Percentiles rank a stretch among this genome's conserved stretches.
These are phyloP conservation scores for Sebastes taczanowskii DNA, from an alignment of 2,797 vertebrate species.

Conservation along the genomic window DNA sequence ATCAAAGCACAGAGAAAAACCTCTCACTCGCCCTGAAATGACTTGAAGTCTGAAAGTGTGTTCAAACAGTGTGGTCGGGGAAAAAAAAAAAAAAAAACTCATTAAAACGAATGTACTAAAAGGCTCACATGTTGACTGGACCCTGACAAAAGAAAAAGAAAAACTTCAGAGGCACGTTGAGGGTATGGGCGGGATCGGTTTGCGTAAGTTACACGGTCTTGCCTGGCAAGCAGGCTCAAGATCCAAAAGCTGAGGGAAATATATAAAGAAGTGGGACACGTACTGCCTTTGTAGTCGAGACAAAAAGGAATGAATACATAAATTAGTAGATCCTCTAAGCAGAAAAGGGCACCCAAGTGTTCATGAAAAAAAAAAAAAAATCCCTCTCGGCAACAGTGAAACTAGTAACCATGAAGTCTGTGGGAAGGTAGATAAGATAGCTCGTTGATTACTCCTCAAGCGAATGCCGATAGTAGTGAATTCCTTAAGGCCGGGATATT, in stretches of 20 bases:
- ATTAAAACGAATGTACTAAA: slow-evolving; percentile 3
- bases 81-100: neutral
- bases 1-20: slow-evolving; percentile 6
- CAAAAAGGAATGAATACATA: slow-evolving; percentile 84
- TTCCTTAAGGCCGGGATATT: slow-evolving; percentile 45
- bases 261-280: slow-evolving; percentile 74
- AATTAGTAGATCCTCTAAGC: slow-evolving; percentile 75
- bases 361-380: slow-evolving; percentile 32
- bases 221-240: slow-evolving; percentile 47
- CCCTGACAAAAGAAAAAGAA: slow-evolving; percentile 2
- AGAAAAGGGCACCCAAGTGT: slow-evolving; percentile 58
- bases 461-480: slow-evolving; percentile 24
- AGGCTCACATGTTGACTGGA: slow-evolving; percentile 23
- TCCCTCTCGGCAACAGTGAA: slow-evolving; percentile 56
- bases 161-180: slow-evolving; percentile 26
- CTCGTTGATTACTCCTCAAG: slow-evolving; percentile 60
- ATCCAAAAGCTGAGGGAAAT: slow-evolving; percentile 67
- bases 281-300: slow-evolving; percentile 80
- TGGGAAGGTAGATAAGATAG: slow-evolving; percentile 48
- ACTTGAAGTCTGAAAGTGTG: neutral
- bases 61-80: neutral
- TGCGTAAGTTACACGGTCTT: slow-evolving; percentile 25
- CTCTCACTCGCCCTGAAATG: neutral
- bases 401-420: slow-evolving; percentile 34
- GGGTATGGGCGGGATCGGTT: slow-evolving; percentile 33